Evolutionary conservation across 2,113 vertebrate genomes (phyloP).

Genomic region (Antechinus flavipes): DNA sequence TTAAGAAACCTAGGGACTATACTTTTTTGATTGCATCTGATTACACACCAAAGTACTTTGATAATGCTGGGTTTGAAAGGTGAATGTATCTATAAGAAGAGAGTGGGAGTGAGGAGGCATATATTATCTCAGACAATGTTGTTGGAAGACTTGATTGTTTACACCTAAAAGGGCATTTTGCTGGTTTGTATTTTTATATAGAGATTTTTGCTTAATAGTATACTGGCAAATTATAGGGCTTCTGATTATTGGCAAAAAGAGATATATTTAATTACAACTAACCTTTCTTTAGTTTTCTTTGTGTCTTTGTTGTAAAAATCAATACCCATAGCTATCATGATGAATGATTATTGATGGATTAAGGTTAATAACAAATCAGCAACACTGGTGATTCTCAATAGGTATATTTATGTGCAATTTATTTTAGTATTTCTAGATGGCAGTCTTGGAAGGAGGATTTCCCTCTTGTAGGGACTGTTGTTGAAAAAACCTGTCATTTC

Average conservation of each 20-base stretch:
- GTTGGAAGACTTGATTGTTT: slow-evolving; percentile 52
- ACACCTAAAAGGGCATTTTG: slow-evolving; percentile 12
- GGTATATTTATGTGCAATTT: background rate
- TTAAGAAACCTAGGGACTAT: background rate
- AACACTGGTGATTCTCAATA: background rate
- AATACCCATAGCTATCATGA: background rate
- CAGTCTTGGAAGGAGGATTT: background rate
- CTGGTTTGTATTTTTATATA: background rate
- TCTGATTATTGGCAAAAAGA: slow-evolving; percentile 45
- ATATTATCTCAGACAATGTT: background rate
- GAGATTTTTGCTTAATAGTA: slow-evolving; percentile 53
- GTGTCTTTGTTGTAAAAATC: background rate
- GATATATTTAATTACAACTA: slow-evolving; percentile 34
- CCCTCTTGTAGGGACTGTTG: background rate
- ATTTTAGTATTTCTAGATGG: background rate
- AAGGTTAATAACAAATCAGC: background rate
- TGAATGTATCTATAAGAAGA: slow-evolving; percentile 30
- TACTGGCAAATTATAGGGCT: slow-evolving; percentile 49
- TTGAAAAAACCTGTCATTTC: background rate
- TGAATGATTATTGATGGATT: fast-evolving
- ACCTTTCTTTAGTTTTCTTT: background rate
- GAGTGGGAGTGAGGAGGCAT: background rate
- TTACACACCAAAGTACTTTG: background rate
- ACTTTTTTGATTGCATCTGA: background rate
- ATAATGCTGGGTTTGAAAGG: background rate